Conservation (phyloP, 2,888 invertebrate species). For the Diachrysia chrysitis region DNA sequence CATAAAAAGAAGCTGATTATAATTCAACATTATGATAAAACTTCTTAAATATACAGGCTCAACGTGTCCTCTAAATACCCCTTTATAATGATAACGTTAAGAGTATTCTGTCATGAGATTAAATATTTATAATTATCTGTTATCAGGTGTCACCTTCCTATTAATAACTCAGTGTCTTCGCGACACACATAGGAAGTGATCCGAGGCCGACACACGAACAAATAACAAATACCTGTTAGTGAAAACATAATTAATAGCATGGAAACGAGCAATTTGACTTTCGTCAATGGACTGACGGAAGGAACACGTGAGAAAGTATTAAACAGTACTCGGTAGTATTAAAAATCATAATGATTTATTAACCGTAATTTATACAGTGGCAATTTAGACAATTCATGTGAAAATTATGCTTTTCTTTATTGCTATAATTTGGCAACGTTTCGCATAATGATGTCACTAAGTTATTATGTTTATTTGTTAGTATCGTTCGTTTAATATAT, state of each 20-base stretch:
- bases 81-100: not conserved
- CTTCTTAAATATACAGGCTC: not conserved
- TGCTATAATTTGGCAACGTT: constrained; percentile 42
- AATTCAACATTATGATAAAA: not conserved
- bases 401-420: constrained; percentile 30
- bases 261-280: constrained; percentile 41
- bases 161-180: not conserved
- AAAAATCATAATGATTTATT: constrained; percentile 46
- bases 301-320: constrained; percentile 50
- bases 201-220: constrained; percentile 2
- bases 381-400: constrained; percentile 31
- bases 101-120: not conserved
- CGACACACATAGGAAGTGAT: constrained; percentile 23
- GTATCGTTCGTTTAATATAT: constrained; percentile 28
- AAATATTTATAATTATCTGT: constrained; percentile 1
- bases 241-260: constrained; percentile 44
- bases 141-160: constrained; percentile 9
- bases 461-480: constrained; percentile 31
- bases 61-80: not conserved
- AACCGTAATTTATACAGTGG: constrained; percentile 21
- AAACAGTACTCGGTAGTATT: constrained; percentile 14
- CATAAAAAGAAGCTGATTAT: not conserved
- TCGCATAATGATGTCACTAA: constrained; percentile 30
- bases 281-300: constrained; percentile 47
- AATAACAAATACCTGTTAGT: constrained; percentile 24